These are phyloP conservation scores for Xenus cinereus DNA, from an alignment of 2,113 vertebrate species.

Conservation along the genomic window DNA sequence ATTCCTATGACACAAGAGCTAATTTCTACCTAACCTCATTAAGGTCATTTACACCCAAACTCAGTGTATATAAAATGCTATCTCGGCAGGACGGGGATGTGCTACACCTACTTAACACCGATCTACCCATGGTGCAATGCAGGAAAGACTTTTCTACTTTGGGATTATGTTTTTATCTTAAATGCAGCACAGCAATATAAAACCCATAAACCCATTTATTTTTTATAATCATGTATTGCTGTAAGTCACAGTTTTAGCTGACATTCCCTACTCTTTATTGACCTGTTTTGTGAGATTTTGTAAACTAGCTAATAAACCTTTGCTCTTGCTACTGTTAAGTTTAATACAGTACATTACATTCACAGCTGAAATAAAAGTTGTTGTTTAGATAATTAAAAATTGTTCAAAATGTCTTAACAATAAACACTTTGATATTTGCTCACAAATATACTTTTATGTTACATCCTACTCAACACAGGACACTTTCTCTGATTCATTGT, in stretches of 20 bases:
- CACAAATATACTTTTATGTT: neutral
- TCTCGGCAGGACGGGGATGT: neutral
- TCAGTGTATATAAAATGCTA: neutral
- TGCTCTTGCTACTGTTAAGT: conserved; percentile 8
- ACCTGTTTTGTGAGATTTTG: conserved; percentile 44
- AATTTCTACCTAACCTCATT: neutral
- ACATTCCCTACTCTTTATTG: conserved; percentile 35
- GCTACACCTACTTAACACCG: neutral
- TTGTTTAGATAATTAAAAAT: conserved; percentile 28
- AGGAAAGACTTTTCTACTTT: conserved; percentile 5
- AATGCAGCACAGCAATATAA: conserved; percentile 37
- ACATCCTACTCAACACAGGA: neutral
- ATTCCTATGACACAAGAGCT: neutral
- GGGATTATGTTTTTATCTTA: conserved; percentile 48
- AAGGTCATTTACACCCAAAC: neutral
- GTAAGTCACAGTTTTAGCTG: conserved; percentile 48
- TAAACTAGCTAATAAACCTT: conserved; percentile 48
- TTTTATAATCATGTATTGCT: conserved; percentile 39
- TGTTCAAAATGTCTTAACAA: neutral
- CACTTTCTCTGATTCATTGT: neutral
- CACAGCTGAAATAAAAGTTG: neutral
- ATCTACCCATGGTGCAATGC: neutral
- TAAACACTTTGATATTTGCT: neutral
- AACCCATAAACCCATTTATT: conserved; percentile 38
- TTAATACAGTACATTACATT: neutral